Conservation (phyloP, 2,888 invertebrate species). For the Leptinotarsa juncta region DNA sequence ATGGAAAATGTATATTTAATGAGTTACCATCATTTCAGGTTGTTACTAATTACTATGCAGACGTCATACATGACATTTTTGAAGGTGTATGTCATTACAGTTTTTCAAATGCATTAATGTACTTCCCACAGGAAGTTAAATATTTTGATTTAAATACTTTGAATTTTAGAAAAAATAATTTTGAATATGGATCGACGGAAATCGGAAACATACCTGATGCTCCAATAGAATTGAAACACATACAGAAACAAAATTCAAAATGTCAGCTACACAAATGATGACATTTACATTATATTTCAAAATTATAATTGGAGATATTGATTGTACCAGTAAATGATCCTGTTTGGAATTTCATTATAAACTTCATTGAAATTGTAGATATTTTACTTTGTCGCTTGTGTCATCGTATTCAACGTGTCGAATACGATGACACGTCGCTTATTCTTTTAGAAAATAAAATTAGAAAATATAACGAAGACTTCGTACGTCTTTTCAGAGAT, state of each 20-base stretch:
- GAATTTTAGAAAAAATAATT: constrained; percentile 46
- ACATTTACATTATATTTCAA: constrained; percentile 46
- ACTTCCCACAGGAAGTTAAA: constrained; percentile 41
- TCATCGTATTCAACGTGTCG: no score
- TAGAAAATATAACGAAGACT: background rate
- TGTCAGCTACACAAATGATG: constrained; percentile 52
- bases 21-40: constrained; percentile 46
- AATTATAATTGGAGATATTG: constrained; percentile 49
- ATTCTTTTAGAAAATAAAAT: background rate
- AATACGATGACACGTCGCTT: background rate
- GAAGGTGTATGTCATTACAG: constrained; percentile 44
- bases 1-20: constrained; percentile 39
- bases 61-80: constrained; percentile 46
- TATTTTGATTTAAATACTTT: constrained; percentile 45
- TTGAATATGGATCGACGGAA: constrained; percentile 48
- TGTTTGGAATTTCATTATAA: background rate
- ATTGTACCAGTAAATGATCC: constrained; percentile 46
- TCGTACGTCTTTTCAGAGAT: background rate
- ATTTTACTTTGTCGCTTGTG: no score
- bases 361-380: background rate
- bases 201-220: constrained; percentile 42
- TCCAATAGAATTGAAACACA: constrained; percentile 40
- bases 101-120: constrained; percentile 42
- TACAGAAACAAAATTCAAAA: constrained; percentile 35
- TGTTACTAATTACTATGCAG: constrained; percentile 37